Conservation (phyloP, 2,797 vertebrate genomes). For the Glossophaga mutica region DNA sequence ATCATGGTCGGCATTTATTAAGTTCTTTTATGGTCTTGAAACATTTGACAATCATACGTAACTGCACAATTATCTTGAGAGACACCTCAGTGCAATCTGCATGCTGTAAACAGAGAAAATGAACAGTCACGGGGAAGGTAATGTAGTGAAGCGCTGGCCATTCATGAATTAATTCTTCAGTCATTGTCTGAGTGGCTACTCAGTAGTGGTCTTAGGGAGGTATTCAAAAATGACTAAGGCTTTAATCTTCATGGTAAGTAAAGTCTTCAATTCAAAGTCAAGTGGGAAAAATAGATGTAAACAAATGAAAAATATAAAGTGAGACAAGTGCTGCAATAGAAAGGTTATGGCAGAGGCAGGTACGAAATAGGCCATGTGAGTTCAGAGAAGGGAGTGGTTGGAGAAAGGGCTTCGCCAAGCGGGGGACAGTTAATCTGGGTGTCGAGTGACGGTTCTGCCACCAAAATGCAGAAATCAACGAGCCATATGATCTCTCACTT, state of each 20-base stretch:
- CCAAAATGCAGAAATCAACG: background rate
- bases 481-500: background rate
- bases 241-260: background rate
- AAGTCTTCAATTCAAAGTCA: background rate
- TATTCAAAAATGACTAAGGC: background rate
- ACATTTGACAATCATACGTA: constrained; percentile 33
- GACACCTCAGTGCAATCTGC: background rate
- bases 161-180: background rate
- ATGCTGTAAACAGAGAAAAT: constrained; percentile 9
- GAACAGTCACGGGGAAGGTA: background rate
- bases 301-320: background rate
- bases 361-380: background rate
- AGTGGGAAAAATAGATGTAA: background rate
- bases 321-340: background rate
- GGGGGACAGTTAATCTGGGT: background rate
- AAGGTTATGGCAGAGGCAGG: background rate
- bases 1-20: constrained; percentile 59
- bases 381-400: background rate
- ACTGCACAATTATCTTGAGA: constrained; percentile 54
- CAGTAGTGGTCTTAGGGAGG: background rate
- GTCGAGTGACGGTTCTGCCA: too few species aligned
- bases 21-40: constrained; percentile 32
- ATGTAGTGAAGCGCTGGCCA: background rate
- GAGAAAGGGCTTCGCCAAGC: background rate
- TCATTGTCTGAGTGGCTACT: background rate